A percentile compares a stretch with the other conserved stretches of the same genome.
phyloP scores from a whole-genome alignment of 2,797 vertebrate genomes.

The Alectoris magna region DNA sequence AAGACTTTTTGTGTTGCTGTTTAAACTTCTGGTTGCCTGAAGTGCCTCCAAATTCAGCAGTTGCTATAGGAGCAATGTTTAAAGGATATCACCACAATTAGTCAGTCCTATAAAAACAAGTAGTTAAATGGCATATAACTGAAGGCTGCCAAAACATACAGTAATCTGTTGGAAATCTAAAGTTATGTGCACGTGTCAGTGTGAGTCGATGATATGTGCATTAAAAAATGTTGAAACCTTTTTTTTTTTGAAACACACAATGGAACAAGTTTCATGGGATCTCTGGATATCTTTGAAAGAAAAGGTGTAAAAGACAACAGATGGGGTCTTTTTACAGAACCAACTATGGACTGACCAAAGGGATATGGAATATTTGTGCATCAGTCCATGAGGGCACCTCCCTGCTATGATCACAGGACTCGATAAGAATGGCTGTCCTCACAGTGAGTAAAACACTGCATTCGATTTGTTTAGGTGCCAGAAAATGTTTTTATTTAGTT shows the following conservation, averaged over 20 bases:
- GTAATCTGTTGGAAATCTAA: not conserved
- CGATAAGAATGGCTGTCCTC: not conserved
- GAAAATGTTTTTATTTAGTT: not conserved
- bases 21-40: not conserved
- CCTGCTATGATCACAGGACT: not conserved
- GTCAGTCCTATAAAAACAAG: not conserved
- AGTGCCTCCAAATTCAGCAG: not conserved
- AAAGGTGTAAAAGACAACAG: not conserved
- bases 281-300: not conserved
- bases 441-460: not conserved
- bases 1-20: not conserved
- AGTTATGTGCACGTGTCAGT: not conserved
- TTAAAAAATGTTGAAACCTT: not conserved
- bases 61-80: slow-evolving; percentile 26
- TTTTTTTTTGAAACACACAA: not conserved
- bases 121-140: not conserved
- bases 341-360: not conserved
- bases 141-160: slow-evolving; percentile 25
- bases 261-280: not conserved
- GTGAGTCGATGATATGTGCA: not conserved
- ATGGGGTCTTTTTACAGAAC: not conserved
- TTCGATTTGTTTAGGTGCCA: not conserved
- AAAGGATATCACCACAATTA: not conserved
- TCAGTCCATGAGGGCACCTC: not conserved
- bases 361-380: accelerated